Percentiles rank a stretch among this genome's conserved stretches.
Evolutionary conservation across 2,888 invertebrate species (phyloP).

Genomic region (Oegoconia quadripuncta): DNA sequence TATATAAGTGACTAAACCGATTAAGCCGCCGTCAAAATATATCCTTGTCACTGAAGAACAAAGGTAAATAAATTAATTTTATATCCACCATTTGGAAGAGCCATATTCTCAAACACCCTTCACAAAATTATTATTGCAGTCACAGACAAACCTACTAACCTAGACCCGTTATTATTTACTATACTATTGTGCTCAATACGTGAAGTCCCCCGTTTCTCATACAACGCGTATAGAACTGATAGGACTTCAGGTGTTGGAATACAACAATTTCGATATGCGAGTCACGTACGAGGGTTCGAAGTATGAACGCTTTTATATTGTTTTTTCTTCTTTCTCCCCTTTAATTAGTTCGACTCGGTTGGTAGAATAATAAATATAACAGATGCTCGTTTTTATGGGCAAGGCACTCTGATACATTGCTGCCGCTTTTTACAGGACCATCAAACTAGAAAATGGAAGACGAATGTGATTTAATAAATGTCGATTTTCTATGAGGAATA

Average conservation of each 20-base stretch:
- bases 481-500: too few species aligned
- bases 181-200: conserved; percentile 9
- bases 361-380: conserved; percentile 41
- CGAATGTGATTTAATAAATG: too few species aligned
- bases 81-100: neutral
- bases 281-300: conserved; percentile 46
- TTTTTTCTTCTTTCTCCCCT: conserved; percentile 44
- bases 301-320: conserved; percentile 41
- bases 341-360: conserved; percentile 46
- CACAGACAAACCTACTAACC: conserved; percentile 22
- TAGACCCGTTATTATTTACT: conserved; percentile 37
- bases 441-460: too few species aligned
- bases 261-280: conserved; percentile 31
- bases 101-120: conserved; percentile 18
- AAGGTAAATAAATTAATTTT: neutral
- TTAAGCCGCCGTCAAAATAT: too few species aligned
- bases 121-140: conserved; percentile 28
- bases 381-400: conserved; percentile 2
- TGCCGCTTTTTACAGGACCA: neutral
- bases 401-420: conserved; percentile 3
- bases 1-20: too few species aligned
- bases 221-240: neutral
- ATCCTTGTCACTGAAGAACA: too few species aligned
- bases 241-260: conserved; percentile 16
- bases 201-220: neutral